Evolutionary conservation across 1,140 invertebrate genomes (phyloP).

Genomic region (Habropoda laboriosa): DNA sequence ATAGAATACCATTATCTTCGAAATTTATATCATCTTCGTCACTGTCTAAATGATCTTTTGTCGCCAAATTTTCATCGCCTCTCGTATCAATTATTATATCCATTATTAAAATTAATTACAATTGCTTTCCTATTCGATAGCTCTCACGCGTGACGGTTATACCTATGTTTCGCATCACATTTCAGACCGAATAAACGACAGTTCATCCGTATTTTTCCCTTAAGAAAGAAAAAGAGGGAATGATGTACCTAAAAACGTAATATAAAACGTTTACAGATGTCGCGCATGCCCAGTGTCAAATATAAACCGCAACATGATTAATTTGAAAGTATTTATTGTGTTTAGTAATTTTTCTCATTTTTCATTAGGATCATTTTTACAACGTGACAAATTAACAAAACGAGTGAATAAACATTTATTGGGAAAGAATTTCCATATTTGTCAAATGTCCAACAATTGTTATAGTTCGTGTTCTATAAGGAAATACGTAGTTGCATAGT

Average conservation of each 20-base stretch:
- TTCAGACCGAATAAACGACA: not conserved
- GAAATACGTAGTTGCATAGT: not conserved
- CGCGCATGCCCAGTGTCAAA: not conserved
- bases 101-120: conserved; percentile 55
- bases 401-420: no score
- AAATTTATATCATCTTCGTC: conserved; percentile 62
- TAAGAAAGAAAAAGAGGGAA: not conserved
- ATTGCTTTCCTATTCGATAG: not conserved
- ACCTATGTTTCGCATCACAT: not conserved
- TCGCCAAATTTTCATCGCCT: conserved; percentile 58
- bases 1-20: conserved; percentile 57
- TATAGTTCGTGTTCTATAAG: not conserved
- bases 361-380: no score
- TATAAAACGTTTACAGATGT: not conserved
- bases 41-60: conserved; percentile 53
- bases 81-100: conserved; percentile 74
- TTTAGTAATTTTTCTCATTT: no score
- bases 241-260: no score
- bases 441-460: not conserved
- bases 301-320: no score
- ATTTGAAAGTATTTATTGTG: no score
- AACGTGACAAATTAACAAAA: no score
- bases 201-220: not conserved
- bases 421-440: no score
- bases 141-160: not conserved